These are phyloP conservation scores for Montipora capricornis DNA, from an alignment of 64 coral and sea anemone genomes.

Conservation along the genomic window DNA sequence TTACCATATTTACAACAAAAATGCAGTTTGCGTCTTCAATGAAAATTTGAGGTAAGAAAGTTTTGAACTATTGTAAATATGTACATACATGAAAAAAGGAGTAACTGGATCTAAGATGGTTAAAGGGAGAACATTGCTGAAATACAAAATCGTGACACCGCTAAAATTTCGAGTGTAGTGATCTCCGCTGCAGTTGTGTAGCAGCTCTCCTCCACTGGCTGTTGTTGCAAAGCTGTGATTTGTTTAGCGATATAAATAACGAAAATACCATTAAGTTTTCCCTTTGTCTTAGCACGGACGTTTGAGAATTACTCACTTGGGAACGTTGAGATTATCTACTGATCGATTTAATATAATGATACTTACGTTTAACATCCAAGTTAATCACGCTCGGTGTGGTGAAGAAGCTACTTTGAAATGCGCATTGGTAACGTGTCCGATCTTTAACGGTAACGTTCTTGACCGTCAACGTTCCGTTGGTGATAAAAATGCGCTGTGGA, in stretches of 20 bases:
- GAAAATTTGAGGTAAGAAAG: no score
- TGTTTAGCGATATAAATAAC: neutral
- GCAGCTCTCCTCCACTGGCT: no score
- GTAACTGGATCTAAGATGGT: no score
- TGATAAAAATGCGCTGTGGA: slow-evolving; percentile 17
- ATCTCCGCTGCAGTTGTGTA: no score
- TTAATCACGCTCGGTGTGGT: slow-evolving; percentile 14
- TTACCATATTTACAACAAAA: no score
- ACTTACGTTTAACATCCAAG: slow-evolving; percentile 23
- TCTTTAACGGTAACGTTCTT: slow-evolving; percentile 9
- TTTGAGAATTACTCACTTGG: neutral
- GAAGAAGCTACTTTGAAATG: slow-evolving; percentile 48
- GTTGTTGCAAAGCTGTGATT: neutral
- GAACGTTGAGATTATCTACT: neutral
- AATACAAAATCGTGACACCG: no score
- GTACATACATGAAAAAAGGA: no score
- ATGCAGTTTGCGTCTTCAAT: no score
- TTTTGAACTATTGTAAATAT: no score
- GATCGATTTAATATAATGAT: neutral
- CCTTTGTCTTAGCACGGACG: neutral
- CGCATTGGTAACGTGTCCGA: slow-evolving; percentile 18
- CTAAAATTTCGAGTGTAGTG: no score
- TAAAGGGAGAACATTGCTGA: no score
- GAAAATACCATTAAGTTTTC: neutral
- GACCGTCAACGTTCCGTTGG: neutral